Percentiles rank a stretch among this genome's conserved stretches.
Conservation (phyloP, 1,140 invertebrate genomes). For the Cydia pomonella region DNA sequence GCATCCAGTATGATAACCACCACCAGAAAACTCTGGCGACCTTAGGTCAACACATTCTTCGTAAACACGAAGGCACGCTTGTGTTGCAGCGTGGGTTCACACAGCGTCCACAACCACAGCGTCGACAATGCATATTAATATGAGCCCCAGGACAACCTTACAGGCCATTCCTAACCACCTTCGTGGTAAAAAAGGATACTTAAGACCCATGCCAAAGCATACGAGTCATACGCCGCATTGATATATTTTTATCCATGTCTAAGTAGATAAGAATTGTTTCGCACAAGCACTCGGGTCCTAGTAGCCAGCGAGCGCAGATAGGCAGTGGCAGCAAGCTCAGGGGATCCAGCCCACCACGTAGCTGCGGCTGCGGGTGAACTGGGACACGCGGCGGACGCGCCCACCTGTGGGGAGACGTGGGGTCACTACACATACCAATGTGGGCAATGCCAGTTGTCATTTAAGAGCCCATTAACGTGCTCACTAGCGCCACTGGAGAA, state of each 20-base stretch:
- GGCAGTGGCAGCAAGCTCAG: slow-evolving; percentile 42
- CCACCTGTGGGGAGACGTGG: slow-evolving; percentile 54
- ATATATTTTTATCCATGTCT: neutral
- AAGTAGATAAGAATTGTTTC: neutral
- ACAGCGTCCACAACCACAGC: too few species aligned
- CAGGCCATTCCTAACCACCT: too few species aligned
- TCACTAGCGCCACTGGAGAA: too few species aligned
- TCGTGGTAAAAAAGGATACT: too few species aligned
- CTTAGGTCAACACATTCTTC: too few species aligned
- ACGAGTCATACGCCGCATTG: neutral
- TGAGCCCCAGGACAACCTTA: too few species aligned
- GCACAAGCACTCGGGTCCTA: slow-evolving; percentile 38
- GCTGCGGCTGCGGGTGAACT: slow-evolving; percentile 74
- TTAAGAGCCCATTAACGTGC: too few species aligned
- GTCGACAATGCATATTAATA: too few species aligned
- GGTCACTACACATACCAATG: neutral
- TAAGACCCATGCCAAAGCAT: slow-evolving; percentile 11
- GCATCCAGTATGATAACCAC: too few species aligned
- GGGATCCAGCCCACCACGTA: slow-evolving; percentile 76
- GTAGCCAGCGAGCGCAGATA: slow-evolving; percentile 37
- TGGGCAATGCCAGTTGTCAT: neutral
- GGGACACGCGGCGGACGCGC: slow-evolving; percentile 65
- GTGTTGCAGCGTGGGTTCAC: too few species aligned
- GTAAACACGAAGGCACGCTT: too few species aligned
- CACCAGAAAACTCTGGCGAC: too few species aligned